Percentiles rank a stretch among this genome's conserved stretches.
phyloP scores from a whole-genome alignment of 2,797 vertebrate species.

The Alca torda region DNA sequence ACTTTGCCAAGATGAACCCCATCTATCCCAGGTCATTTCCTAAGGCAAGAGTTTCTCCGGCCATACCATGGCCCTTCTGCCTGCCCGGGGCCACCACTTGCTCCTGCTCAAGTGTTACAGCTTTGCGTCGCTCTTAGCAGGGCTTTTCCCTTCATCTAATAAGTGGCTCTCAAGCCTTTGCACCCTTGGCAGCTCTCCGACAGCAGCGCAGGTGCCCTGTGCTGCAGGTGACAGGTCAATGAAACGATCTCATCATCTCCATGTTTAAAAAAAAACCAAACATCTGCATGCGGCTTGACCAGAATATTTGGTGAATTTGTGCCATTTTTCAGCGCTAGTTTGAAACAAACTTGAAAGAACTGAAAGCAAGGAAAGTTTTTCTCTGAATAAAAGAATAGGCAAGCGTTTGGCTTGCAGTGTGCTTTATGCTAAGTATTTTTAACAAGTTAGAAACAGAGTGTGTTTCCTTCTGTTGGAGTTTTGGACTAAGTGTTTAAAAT shows the following conservation, averaged over 20 bases:
- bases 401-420: too few relatives aligned
- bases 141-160: neutral
- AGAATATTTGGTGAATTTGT: neutral
- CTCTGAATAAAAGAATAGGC: too few relatives aligned
- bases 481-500: neutral
- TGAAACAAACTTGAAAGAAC: neutral
- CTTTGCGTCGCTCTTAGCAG: accelerated
- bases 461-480: neutral
- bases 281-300: neutral
- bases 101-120: accelerated
- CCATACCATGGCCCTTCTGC: accelerated
- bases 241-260: neutral
- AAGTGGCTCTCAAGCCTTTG: neutral
- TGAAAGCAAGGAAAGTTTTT: neutral
- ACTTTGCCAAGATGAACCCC: neutral
- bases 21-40: accelerated
- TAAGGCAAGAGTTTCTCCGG: neutral
- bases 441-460: neutral
- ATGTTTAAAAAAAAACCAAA: neutral
- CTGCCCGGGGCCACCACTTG: neutral
- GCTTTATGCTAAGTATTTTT: neutral
- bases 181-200: neutral
- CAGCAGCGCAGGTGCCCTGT: accelerated
- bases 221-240: neutral
- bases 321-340: neutral